Evolutionary conservation across 1,140 invertebrate species (phyloP).

Genomic region (Anoplophora glabripennis): DNA sequence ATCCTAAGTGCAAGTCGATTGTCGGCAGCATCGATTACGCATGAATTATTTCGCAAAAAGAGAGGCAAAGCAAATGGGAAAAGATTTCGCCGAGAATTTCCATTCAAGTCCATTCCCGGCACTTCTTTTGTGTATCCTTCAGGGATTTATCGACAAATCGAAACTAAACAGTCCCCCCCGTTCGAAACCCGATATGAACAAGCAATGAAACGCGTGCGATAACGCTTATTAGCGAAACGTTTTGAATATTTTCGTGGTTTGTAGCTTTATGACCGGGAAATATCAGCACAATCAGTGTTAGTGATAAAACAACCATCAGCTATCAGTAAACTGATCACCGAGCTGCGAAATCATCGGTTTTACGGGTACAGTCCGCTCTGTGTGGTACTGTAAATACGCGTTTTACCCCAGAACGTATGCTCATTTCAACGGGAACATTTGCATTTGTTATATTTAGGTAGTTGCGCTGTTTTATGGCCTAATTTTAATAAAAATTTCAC

Average conservation of each 20-base stretch:
- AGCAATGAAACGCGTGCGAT: conserved; percentile 12
- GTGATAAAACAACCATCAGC: conserved; percentile 44
- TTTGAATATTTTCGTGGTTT: conserved; percentile 41
- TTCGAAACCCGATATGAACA: conserved; percentile 5
- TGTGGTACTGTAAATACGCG: conserved; percentile 34
- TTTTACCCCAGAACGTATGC: conserved; percentile 15
- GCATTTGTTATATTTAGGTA: conserved; percentile 7
- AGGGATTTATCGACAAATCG: conserved; percentile 1
- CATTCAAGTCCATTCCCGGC: background rate
- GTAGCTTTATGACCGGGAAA: conserved; percentile 40
- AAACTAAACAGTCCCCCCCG: background rate
- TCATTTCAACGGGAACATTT: conserved; percentile 7
- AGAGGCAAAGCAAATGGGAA: background rate
- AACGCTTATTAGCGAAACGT: conserved; percentile 28
- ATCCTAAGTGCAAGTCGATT: too few relatives aligned
- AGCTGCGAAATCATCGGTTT: conserved; percentile 42
- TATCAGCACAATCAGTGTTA: conserved; percentile 40
- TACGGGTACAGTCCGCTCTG: conserved; percentile 33
- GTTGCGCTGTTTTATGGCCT: background rate
- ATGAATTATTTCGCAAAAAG: too few relatives aligned
- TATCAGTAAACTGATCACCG: conserved; percentile 35
- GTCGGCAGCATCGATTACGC: too few relatives aligned
- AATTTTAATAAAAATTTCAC: background rate
- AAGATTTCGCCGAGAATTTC: background rate
- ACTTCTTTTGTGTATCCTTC: background rate